Base-by-base conservation (phyloP, 2,797 vertebrate genomes). In the Pyrocephalus nanus region DNA sequence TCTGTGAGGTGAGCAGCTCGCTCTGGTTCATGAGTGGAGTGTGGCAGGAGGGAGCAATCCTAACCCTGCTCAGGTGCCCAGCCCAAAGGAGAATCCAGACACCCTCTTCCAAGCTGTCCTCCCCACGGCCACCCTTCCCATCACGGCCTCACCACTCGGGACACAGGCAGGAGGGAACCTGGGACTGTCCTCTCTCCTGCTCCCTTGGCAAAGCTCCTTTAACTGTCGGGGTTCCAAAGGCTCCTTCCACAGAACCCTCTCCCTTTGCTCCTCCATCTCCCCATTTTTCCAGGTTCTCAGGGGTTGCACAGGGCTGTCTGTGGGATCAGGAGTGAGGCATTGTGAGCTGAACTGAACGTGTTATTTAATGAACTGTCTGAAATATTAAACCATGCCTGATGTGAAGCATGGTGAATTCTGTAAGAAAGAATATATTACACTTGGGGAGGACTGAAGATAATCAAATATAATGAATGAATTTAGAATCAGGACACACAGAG, bases 301-400 rank as follows among this genome's bases (percentile, higher is more conserved):
- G 50, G 60, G 20, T 85, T 95, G 86, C 86, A 38, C 50, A 25
- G 58, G 72, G 77, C 53, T 70, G 67, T 45, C 23, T 36, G 9
- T 42, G 60, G 30, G 22, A 72, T 78, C 20, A 60, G 22, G 60
- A 84, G 26, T 25, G 53, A 95, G 51, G 51, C 51, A 85, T 36
- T 88, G 67, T 82, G 90, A 96, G 69, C 88, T 27, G 78, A 88
- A 70, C 76, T 54, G 88, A 87, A 92, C 29, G 42, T 73, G 74
- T 85, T 93, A 67, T 74, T 96, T 97, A 97, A 96, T 95, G 95
- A 97, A 94, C 79, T 94, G 86, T 77, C 93, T 97, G 95, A 96
- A 96, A 96, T 97, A 96, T 95, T 95, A 95, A 97, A 96, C 82
- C 80, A 60, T 20, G 79, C 76, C 79, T 75, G 92, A 73, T 91